Base-by-base conservation (phyloP, 2,888 invertebrate genomes). In the Bembecia ichneumoniformis region DNA sequence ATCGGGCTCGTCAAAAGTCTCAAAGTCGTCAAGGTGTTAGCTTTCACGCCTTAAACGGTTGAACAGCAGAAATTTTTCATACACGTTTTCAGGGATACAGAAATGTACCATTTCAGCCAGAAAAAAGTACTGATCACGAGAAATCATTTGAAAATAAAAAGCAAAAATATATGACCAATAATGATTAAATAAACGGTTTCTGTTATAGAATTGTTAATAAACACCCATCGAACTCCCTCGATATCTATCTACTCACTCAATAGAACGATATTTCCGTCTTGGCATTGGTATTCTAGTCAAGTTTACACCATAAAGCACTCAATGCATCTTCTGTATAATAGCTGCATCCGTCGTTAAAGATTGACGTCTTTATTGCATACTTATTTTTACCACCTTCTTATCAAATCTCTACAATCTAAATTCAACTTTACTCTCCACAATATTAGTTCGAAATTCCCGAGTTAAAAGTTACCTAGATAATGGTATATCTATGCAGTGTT, bases 331-430 rank as follows among this genome's bases (percentile, higher is more conserved):
- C 60, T 64, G 66, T 66, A 71, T 74, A 74, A 76, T 74, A 64
- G 72, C 70, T 66, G 73, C 76, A 75, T 71, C 68, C 67, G 70
- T 70, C 71, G 67, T 68, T 72, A 71, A 62, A 60, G 71, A 74
- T 73, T 75, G 77, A 76, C 69, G 71, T 70, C 71, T 75, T 74
- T 74, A 77, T 71, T 71, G 74, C 74, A 73, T 71, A 71, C 70
- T 71, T 69, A 67, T 69, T 62, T 63, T 56, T 40, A 44, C 51
- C 51, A 44, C 43, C 35, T 35, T 28, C 20, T 34, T 20, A n/a
- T 16, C 16, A 36, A 45, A 36, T 17, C 20, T 40, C 35, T 47
- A n/a, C 40, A 20, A 17, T 3, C n/a, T 20, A 47, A 28, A 35
- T 40, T 16, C 35, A 47, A 40, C 40, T 47, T 20, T 40, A 40